phyloP scores from a whole-genome alignment of 2,113 vertebrate species.

The Myxocyprinus asiaticus region DNA sequence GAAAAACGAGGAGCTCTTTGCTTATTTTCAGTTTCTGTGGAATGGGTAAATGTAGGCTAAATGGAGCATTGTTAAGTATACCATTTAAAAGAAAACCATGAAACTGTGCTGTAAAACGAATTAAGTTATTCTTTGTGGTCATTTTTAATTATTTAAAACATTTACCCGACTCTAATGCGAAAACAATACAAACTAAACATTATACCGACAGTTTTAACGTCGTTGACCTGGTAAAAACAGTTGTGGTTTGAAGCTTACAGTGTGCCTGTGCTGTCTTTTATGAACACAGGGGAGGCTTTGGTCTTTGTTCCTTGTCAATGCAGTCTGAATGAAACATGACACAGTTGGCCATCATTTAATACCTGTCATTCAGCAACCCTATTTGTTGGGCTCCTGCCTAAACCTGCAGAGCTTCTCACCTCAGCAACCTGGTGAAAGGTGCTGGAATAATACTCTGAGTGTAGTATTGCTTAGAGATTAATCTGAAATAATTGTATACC shows the following conservation, averaged over 20 bases:
- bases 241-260: background rate
- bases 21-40: background rate
- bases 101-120: background rate
- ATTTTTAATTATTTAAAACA: background rate
- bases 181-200: background rate
- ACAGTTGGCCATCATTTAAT: conserved; percentile 31
- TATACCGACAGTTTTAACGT: background rate
- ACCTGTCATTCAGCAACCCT: conserved; percentile 21
- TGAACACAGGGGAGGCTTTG: conserved; percentile 1
- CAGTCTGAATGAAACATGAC: conserved; percentile 31
- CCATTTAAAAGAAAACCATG: background rate
- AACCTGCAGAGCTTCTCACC: conserved; percentile 20
- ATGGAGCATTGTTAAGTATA: background rate
- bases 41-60: background rate
- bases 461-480: background rate
- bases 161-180: too few species aligned
- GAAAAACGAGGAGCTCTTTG: background rate
- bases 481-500: too few species aligned
- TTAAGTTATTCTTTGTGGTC: background rate
- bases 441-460: background rate
- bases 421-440: background rate
- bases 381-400: conserved; percentile 15
- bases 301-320: conserved; percentile 21
- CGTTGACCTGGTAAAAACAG: background rate
- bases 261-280: conserved; percentile 9